Evolutionary conservation across 2,888 invertebrate genomes (phyloP), one percentile per base, ranked within the genome.

Genomic region (Malacosoma neustria): DNA sequence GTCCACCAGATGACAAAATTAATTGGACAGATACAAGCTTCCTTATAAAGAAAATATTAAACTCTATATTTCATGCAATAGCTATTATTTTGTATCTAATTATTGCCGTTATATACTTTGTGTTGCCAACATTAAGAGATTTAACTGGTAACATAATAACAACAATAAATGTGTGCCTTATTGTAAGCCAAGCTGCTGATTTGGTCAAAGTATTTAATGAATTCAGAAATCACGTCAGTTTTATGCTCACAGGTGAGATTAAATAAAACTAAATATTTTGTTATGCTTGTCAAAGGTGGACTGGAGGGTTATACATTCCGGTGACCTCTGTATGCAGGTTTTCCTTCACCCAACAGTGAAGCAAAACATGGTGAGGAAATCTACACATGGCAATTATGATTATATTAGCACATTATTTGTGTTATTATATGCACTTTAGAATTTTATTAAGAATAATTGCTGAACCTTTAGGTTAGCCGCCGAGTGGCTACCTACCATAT

Each of bases 101-200:
- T 9, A 90, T 94, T 29, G 92, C 94, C 3, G 89, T 94, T 33
- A 89, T 94, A 43, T 95, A 95, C 62, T 95, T 95, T 72, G 90
- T 95, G 30, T 75, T 95, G 61, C 94, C 95, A 9, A 94, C 94
- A 35, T 74, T 95, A 38, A 81, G 94, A 61, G 94, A 95, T 77
- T 85, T 95, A 35, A 91, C 93, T 29, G 95, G 95, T 2, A 95
- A 95, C 65, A 94, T 95, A 46, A 89, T 95, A 41, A 94, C 94
- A 1, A 94, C 93, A 33, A 91, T 95, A 61, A 91, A 91, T 39
- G 62, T 94, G 32, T 95, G 95, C 57, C 80, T 95, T 48, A 91
- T 94, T 56, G 77, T 92, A 3, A 91, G 90, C 49, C 93, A 95
- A 70, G 90, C 90, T 4, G 93, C 94, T 5, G 92, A 93, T 63